Base-by-base conservation (phyloP, 1,140 invertebrate species). In the Ceratina calcarata region DNA sequence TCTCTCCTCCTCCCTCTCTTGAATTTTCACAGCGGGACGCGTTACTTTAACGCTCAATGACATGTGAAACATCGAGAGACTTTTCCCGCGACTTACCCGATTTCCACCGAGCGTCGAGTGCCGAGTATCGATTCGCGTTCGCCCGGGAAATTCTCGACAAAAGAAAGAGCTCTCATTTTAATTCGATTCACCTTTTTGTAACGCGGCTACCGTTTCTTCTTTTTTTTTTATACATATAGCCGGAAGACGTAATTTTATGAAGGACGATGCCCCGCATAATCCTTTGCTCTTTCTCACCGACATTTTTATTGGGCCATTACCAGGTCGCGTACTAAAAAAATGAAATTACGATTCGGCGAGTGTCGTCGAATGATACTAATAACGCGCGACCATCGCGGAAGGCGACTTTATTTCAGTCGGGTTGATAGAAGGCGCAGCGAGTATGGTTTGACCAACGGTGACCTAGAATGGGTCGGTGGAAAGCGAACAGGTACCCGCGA, bases 401-500 rank as follows among this genome's bases (percentile, higher is more conserved):
- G 27, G n/a, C 27, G 24, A 74, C 49, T 74, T 53, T 61, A 74
- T 74, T 74, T 53, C 49, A 22, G 13, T 53, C 49, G 7, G 4
- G n/a, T 64, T 74, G 45, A n/a, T 18, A 65, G 61, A 51, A 51
- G 72, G n/a, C 22, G 13, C 10, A 45, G 22, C 55, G 37, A 70
- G 58, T 22, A 55, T 22, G 18, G 61, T 65, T 74, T 57, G 72
- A 65, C 37, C 37, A 57, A 20, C 45, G 51, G 6, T 78, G 76
- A 72, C 76, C 76, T 45, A 78, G 76, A 71, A 78, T 78, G 37
- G 37, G 58, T 24, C 12, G 18, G 10, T 22, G 49, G 27, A 37
- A 53, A 61, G 75, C 58, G 57, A 53, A 61, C 57, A 71, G 67
- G 67, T 71, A 71, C 76, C 27, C 49, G 68, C 68, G 49, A 64